Conservation (phyloP, 2,113 vertebrate species). For the Uria aalge region DNA sequence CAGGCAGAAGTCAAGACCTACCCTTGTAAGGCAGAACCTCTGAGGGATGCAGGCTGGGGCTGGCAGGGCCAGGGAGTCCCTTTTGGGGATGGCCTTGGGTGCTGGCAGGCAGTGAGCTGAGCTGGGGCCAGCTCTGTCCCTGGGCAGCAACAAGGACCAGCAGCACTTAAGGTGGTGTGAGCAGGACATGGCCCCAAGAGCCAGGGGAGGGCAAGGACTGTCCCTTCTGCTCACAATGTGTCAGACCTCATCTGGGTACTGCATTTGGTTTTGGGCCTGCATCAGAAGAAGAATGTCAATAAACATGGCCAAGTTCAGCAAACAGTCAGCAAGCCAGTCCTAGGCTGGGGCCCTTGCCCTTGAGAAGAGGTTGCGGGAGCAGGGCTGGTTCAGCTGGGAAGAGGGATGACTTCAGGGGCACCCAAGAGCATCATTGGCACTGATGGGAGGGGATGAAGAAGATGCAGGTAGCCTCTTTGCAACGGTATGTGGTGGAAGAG, state of each 20-base stretch:
- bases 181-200: background rate
- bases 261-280: background rate
- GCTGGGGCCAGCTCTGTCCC: fast-evolving
- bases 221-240: background rate
- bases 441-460: background rate
- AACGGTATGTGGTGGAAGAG: background rate
- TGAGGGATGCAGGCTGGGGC: background rate
- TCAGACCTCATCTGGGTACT: background rate
- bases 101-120: background rate
- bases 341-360: background rate
- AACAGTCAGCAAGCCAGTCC: background rate
- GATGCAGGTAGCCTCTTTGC: background rate
- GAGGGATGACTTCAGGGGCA: background rate
- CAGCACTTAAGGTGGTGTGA: background rate
- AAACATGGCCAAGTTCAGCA: background rate
- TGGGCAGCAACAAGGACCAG: background rate
- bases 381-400: background rate
- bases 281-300: background rate
- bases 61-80: background rate
- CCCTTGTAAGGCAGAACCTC: fast-evolving
- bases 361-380: fast-evolving
- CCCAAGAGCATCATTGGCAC: fast-evolving
- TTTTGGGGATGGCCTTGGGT: background rate
- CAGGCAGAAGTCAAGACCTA: background rate
- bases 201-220: background rate